phyloP scores from a whole-genome alignment of 2,888 invertebrate genomes.

The Drosophila ezoana region DNA sequence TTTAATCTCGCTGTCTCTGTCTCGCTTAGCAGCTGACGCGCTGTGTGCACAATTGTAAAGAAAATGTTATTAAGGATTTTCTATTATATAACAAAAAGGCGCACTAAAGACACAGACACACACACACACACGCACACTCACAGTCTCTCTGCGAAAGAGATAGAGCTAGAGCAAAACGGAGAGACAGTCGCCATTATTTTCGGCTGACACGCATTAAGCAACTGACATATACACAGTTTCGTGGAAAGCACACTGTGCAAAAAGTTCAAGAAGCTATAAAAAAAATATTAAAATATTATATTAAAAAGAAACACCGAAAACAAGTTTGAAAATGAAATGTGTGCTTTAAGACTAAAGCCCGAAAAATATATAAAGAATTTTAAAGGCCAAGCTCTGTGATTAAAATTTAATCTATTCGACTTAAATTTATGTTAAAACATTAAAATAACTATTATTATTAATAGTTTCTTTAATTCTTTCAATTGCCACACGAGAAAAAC shows the following conservation, averaged over 20 bases:
- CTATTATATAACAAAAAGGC: constrained; percentile 80
- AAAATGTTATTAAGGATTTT: constrained; percentile 83
- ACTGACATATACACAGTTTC: constrained; percentile 63
- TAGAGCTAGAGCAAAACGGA: constrained; percentile 6
- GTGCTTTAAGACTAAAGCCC: too few species aligned
- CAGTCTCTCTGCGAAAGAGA: background rate
- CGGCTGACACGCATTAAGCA: constrained; percentile 64
- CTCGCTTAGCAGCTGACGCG: constrained; percentile 25
- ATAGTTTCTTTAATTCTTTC: too few species aligned
- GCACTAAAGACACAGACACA: constrained; percentile 59
- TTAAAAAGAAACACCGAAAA: background rate
- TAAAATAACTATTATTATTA: too few species aligned
- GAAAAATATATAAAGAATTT: too few species aligned
- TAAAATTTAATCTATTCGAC: too few species aligned
- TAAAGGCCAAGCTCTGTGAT: too few species aligned
- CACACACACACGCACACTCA: background rate
- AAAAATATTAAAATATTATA: background rate
- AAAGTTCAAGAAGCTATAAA: background rate
- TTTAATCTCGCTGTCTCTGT: constrained; percentile 21
- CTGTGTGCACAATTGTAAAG: constrained; percentile 69
- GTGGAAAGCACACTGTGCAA: constrained; percentile 12
- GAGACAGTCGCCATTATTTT: constrained; percentile 40
- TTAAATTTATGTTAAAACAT: too few species aligned
- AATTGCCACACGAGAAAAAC: too few species aligned
- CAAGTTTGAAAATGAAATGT: too few species aligned